Base-by-base conservation (phyloP, 53 echinoderm and acorn worm species). In the Hippasteria phrygiana region DNA sequence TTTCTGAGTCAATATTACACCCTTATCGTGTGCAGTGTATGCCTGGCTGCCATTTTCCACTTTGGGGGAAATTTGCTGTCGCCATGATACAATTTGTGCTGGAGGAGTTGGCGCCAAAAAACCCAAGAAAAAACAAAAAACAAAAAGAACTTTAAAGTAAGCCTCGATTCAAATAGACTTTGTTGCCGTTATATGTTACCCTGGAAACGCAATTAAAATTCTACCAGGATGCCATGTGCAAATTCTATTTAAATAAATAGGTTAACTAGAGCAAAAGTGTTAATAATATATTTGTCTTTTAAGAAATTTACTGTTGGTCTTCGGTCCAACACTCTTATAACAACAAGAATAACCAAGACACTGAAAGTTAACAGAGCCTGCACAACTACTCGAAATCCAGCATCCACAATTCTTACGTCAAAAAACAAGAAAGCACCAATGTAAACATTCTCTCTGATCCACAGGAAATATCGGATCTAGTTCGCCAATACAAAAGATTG, bases 1-100 rank as follows among this genome's bases (percentile, higher is more conserved):
- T n/a, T 32, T 2, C 29, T 56, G 66, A 46, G 66, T 66, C 82
- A 82, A 82, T 82, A 82, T 43, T 6, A 29, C 66, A 46, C 45
- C 59, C 24, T 14, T 0, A 56, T 38, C 56, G n/a, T n/a, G n/a
- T n/a, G n/a, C n/a, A n/a, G n/a, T n/a, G n/a, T n/a, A 34, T n/a
- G 20, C 18, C 20, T 50, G 31, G 43, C 54, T 6, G 76, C 32
- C 50, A 53, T 5, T 76, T 51, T 76, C 24, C 76, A 53, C 50
- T 17, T 33, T 32, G 34, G 32, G 31, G 76, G 74, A n/a, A n/a
- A 31, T 47, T 74, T 74, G 7, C 20, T 13, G 43, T 16, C 74
- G 74, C 74, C 48, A 27, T 74, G 43, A 26, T 43, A 24, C 24
- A 47, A n/a, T 74, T 76, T 29, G 5, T 31, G 22, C 18, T 4